These are phyloP conservation scores for Torymus aiolomorphi DNA, from an alignment of 2,888 invertebrate genomes.

Conservation along the genomic window DNA sequence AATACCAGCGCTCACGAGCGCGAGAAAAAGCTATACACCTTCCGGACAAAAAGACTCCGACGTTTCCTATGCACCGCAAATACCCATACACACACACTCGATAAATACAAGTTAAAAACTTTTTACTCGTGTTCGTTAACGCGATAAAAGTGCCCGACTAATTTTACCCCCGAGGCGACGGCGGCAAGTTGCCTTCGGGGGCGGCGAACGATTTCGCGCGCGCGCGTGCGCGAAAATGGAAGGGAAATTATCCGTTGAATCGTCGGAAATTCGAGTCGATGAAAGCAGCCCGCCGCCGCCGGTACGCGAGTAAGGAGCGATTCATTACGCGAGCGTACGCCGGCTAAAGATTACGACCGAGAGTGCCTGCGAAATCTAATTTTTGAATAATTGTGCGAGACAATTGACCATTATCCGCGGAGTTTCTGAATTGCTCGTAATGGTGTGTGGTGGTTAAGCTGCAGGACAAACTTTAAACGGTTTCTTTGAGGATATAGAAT, in stretches of 20 bases:
- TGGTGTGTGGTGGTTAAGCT: background rate
- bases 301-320: background rate
- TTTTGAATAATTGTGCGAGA: conserved; percentile 44
- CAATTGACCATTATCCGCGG: conserved; percentile 20
- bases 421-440: conserved; percentile 11
- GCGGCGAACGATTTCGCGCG: conserved; percentile 3
- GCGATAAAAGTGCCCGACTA: conserved; percentile 31
- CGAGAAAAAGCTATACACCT: too few relatives aligned
- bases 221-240: conserved; percentile 16
- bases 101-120: too few relatives aligned
- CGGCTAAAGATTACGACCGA: conserved; percentile 5
- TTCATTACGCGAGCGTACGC: conserved; percentile 1
- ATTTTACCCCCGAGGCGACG: conserved; percentile 27
- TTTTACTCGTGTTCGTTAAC: background rate
- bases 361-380: conserved; percentile 19
- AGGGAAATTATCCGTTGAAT: conserved; percentile 45
- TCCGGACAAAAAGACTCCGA: too few relatives aligned
- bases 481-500: too few relatives aligned
- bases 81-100: too few relatives aligned
- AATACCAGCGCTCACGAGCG: too few relatives aligned
- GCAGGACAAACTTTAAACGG: too few relatives aligned
- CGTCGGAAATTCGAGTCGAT: conserved; percentile 49
- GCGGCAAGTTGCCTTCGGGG: background rate
- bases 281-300: conserved; percentile 3
- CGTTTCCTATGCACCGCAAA: too few relatives aligned